Conservation (phyloP, 2,797 vertebrate genomes). For the Menidia menidia region DNA sequence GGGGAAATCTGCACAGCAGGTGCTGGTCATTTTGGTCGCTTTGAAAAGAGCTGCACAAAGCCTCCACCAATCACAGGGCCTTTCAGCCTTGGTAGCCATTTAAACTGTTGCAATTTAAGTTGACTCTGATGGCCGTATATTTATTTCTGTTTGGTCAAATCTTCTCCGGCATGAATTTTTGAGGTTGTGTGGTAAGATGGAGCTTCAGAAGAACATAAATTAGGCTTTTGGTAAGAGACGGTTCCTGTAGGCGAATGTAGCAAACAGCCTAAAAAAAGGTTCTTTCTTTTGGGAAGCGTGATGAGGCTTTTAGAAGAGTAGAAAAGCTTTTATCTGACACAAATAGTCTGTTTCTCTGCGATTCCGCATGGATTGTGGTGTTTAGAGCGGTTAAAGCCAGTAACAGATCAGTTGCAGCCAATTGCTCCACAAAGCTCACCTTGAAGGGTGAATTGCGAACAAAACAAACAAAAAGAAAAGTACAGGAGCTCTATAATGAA, state of each 20-base stretch:
- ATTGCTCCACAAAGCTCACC: conserved; percentile 27
- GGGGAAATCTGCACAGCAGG: neutral
- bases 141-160: neutral
- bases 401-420: conserved; percentile 15
- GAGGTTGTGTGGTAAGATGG: neutral
- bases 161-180: conserved; percentile 2
- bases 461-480: neutral
- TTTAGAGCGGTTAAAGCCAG: conserved; percentile 35
- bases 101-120: neutral
- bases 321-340: conserved; percentile 29
- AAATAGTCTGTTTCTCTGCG: conserved; percentile 2
- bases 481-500: neutral
- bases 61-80: conserved; percentile 4
- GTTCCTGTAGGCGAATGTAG: neutral
- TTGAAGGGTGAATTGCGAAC: conserved; percentile 48
- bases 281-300: conserved; percentile 10
- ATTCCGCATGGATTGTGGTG: conserved; percentile 16
- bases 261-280: conserved; percentile 1
- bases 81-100: neutral
- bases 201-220: neutral
- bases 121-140: neutral
- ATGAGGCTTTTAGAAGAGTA: neutral
- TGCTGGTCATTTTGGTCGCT: neutral
- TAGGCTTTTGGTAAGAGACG: neutral
- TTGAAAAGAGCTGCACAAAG: neutral